Evolutionary conservation across 1,140 invertebrate genomes (phyloP).

Genomic region (Anoplolepis gracilipes): DNA sequence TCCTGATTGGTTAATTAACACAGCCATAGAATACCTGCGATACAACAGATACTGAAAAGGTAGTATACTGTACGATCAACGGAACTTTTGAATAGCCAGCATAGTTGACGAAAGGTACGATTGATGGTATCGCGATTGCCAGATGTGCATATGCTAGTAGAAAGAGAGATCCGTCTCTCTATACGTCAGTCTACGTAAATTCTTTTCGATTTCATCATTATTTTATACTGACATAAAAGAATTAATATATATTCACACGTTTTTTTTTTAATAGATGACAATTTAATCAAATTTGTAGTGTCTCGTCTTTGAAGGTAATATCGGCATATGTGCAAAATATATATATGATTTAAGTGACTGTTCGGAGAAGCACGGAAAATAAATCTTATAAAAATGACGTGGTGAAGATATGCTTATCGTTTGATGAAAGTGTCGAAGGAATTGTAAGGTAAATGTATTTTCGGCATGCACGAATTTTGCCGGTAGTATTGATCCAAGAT

Average conservation of each 20-base stretch:
- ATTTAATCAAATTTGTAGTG: slow-evolving; percentile 65
- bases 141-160: slow-evolving; percentile 59
- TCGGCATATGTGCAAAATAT: slow-evolving; percentile 21
- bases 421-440: slow-evolving; percentile 65
- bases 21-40: not conserved
- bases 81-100: slow-evolving; percentile 26
- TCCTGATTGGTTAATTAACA: too few relatives aligned
- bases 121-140: slow-evolving; percentile 71
- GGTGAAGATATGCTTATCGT: slow-evolving; percentile 73
- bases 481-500: slow-evolving; percentile 47
- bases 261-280: slow-evolving; percentile 58
- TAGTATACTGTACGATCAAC: slow-evolving; percentile 65
- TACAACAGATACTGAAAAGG: slow-evolving; percentile 47
- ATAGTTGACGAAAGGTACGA: slow-evolving; percentile 68
- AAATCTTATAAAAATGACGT: slow-evolving; percentile 80
- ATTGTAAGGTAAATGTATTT: slow-evolving; percentile 67
- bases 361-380: slow-evolving; percentile 66
- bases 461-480: slow-evolving; percentile 6
- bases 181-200: slow-evolving; percentile 63
- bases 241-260: slow-evolving; percentile 69
- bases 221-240: slow-evolving; percentile 66
- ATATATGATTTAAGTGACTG: slow-evolving; percentile 64
- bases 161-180: slow-evolving; percentile 21
- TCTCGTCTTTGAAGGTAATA: slow-evolving; percentile 39
- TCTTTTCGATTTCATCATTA: slow-evolving; percentile 76